These are phyloP conservation scores for Danio albolineatus DNA, from an alignment of 2,797 vertebrate genomes.

Conservation along the genomic window DNA sequence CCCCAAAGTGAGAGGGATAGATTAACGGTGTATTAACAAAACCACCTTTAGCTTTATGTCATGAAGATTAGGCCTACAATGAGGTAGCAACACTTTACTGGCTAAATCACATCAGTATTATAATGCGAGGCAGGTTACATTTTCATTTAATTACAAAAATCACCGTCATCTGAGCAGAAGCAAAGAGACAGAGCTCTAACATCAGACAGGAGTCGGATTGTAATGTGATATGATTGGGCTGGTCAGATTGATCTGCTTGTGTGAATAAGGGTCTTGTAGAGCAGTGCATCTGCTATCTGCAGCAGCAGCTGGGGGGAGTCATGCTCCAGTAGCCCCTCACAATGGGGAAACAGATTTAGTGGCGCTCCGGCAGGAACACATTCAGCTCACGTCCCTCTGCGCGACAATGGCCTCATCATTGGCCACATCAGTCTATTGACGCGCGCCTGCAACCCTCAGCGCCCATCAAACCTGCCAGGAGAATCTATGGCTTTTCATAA, in stretches of 20 bases:
- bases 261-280: slow-evolving; percentile 38
- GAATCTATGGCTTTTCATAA: slow-evolving; percentile 13
- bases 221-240: background rate
- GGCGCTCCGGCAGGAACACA: slow-evolving; percentile 45
- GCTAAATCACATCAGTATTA: background rate
- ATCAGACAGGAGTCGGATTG: background rate
- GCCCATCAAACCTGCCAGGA: slow-evolving; percentile 10
- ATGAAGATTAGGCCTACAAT: background rate
- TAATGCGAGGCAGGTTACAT: background rate
- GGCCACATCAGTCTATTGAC: slow-evolving; percentile 71
- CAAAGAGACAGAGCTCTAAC: background rate
- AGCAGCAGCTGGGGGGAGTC: slow-evolving; percentile 80
- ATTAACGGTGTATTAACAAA: background rate
- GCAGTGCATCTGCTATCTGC: slow-evolving; percentile 50
- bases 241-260: slow-evolving; percentile 16
- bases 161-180: background rate
- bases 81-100: background rate
- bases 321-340: slow-evolving; percentile 74
- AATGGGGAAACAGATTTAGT: slow-evolving; percentile 70
- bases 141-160: background rate
- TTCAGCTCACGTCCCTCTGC: slow-evolving; percentile 70
- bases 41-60: background rate
- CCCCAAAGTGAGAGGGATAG: no score
- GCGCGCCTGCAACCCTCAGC: slow-evolving; percentile 4
- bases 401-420: slow-evolving; percentile 75